Percentiles rank a stretch among this genome's conserved stretches.
Conservation (phyloP, 2,113 vertebrate genomes). For the Leucoraja erinaceus region DNA sequence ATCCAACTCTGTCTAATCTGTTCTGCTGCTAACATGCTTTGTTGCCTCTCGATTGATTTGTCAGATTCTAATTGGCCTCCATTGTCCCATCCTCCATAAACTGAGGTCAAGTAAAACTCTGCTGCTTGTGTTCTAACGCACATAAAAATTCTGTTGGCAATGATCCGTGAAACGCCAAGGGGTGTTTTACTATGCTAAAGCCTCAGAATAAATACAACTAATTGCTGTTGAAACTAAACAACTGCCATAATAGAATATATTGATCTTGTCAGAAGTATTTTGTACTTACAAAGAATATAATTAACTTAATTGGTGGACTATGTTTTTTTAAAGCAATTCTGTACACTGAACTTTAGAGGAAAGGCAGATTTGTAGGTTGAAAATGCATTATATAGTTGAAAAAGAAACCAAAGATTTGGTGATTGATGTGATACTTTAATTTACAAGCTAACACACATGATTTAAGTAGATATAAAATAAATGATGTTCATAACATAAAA, state of each 20-base stretch:
- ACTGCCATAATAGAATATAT: background rate
- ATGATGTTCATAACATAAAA: background rate
- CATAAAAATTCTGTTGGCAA: no score
- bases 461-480: background rate
- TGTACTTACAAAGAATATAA: background rate
- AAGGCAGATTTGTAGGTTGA: background rate
- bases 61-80: no score
- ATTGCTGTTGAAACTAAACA: background rate
- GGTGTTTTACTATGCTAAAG: no score
- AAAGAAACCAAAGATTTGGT: background rate
- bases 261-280: background rate
- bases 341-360: background rate
- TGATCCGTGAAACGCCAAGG: no score
- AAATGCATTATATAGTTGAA: background rate
- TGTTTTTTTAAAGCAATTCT: background rate
- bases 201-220: no score
- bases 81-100: no score
- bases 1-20: no score
- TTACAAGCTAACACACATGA: background rate
- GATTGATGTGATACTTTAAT: background rate
- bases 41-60: no score
- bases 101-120: no score
- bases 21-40: no score
- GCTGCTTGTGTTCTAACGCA: no score
- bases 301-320: background rate